phyloP scores from a whole-genome alignment of 1,140 invertebrate species.

The Heliconius nattereri region DNA sequence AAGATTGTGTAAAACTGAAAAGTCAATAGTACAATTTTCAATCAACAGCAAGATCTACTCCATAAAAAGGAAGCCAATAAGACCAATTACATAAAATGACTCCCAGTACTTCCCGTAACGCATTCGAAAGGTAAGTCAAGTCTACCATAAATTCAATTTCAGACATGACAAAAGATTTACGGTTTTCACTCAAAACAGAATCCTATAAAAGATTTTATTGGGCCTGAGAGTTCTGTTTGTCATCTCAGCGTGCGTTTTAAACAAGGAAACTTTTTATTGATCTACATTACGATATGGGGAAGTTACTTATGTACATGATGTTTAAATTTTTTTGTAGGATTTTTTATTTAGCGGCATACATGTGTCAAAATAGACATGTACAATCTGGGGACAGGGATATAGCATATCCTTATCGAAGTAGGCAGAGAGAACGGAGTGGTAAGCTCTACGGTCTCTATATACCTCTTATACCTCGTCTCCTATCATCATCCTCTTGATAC shows the following conservation, averaged over 20 bases:
- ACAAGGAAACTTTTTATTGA: conserved; percentile 46
- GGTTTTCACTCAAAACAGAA: conserved; percentile 34
- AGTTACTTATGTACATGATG: conserved; percentile 20
- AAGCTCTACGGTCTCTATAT: no score
- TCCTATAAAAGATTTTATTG: conserved; percentile 36
- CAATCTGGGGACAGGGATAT: no score
- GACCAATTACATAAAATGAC: conserved; percentile 18
- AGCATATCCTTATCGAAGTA: no score
- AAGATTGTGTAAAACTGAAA: no score
- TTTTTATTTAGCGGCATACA: neutral
- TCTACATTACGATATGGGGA: conserved; percentile 27
- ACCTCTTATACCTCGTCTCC: no score
- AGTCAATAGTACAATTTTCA: neutral
- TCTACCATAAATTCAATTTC: conserved; percentile 32
- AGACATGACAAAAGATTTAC: conserved; percentile 38
- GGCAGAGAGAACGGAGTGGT: no score
- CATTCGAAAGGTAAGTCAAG: conserved; percentile 32
- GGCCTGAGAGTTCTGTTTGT: conserved; percentile 32
- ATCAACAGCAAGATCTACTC: neutral
- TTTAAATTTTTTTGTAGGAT: neutral
- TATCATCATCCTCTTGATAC: no score
- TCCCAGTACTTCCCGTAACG: conserved; percentile 5
- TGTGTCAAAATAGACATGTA: no score
- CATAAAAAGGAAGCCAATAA: neutral
- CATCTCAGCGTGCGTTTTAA: conserved; percentile 38